Conservation (phyloP, 1,140 invertebrate species). For the Paracyclopina nana region DNA sequence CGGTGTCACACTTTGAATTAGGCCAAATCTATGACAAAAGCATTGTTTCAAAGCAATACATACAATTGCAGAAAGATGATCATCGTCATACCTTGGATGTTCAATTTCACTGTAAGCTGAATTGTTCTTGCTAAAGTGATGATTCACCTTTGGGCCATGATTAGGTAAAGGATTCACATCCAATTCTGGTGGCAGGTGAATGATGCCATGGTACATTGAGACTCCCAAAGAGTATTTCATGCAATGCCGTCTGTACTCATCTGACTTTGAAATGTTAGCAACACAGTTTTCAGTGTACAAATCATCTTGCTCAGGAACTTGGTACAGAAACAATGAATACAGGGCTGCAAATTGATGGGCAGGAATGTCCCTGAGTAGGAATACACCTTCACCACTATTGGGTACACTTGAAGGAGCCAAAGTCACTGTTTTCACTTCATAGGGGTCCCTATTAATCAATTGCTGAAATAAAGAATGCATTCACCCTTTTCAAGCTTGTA, state of each 20-base stretch:
- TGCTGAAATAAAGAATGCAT: too few species aligned
- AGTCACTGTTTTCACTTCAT: too few species aligned
- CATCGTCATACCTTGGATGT: constrained; percentile 1
- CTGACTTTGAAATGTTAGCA: background rate
- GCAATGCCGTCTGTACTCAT: constrained; percentile 3
- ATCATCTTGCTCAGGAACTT: background rate
- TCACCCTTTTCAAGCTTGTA: too few species aligned
- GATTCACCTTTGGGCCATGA: background rate
- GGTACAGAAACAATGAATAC: too few species aligned
- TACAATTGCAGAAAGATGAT: too few species aligned
- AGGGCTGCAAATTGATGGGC: too few species aligned
- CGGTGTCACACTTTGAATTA: background rate
- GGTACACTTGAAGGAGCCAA: too few species aligned
- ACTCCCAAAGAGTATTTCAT: constrained; percentile 6
- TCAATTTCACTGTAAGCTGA: background rate
- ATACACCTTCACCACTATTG: too few species aligned
- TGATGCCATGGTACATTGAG: background rate
- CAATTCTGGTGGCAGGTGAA: constrained; percentile 4
- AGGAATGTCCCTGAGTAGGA: too few species aligned
- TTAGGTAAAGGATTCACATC: background rate
- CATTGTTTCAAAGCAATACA: too few species aligned
- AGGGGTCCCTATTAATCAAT: too few species aligned
- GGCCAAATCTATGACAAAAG: too few species aligned
- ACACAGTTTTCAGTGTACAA: background rate
- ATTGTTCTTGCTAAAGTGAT: background rate